Conservation (phyloP, 2,888 invertebrate genomes). For the Chloroclystis v-ata region DNA sequence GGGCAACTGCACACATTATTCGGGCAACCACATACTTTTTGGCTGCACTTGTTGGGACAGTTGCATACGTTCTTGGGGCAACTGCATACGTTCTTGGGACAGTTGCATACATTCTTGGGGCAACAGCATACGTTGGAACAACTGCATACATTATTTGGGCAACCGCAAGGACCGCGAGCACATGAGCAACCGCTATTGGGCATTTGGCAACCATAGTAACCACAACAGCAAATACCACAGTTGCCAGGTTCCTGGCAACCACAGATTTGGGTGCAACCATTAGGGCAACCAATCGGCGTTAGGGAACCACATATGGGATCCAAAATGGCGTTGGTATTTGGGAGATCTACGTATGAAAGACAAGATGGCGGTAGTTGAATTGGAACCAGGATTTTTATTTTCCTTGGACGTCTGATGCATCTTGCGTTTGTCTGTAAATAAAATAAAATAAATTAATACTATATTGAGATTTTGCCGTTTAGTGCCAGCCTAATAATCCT, state of each 20-base stretch:
- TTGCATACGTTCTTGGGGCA: slow-evolving; percentile 1
- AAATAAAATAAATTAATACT: slow-evolving; percentile 1
- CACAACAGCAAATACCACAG: background rate
- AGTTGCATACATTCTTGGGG: background rate
- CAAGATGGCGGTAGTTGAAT: background rate
- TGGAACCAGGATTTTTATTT: slow-evolving; percentile 5
- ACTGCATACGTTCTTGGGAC: background rate
- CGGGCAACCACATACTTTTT: background rate
- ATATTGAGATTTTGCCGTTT: too few species aligned
- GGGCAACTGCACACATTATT: background rate
- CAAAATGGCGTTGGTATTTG: background rate
- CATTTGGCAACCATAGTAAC: background rate
- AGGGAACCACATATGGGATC: slow-evolving; percentile 13
- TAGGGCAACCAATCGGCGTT: background rate
- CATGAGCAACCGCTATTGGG: background rate
- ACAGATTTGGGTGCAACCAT: background rate
- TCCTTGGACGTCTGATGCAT: slow-evolving; percentile 18
- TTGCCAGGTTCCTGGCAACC: slow-evolving; percentile 4
- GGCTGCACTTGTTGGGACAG: background rate
- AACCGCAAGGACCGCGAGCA: background rate
- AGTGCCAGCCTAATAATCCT: too few species aligned
- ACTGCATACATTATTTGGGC: background rate
- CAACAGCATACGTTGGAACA: background rate
- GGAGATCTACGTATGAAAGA: background rate
- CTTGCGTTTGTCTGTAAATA: slow-evolving; percentile 23